Evolutionary conservation across 30 jellyfish, hydroid and myxozoan species (phyloP), one percentile per base, ranked within the genome.

Genomic region (Sanderia malayensis): DNA sequence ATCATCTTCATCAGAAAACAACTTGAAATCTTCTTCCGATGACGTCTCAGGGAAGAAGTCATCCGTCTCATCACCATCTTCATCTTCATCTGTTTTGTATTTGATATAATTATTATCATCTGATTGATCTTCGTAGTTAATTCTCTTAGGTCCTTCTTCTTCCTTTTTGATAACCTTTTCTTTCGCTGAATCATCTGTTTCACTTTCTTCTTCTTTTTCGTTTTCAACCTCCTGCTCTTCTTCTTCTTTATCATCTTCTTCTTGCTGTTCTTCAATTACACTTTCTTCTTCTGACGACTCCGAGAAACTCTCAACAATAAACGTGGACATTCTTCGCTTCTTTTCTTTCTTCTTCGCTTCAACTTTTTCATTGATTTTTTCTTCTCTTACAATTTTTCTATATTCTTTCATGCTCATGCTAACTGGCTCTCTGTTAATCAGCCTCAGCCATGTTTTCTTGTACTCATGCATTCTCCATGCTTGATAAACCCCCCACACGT

Each of bases 401-500:
- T 76, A 76, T 62, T 76, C 87, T 64, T 76, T 76, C 46, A 76
- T 3, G 1, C 68, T 53, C 8, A 76, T 34, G 44, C 53, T 68
- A 2, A 52, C 66, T 21, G 87, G 87, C 31, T 76, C 57, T 49
- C 55, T 76, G 27, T 75, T 74, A 26, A 62, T 76, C 62, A 76
- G 52, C 22, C 53, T 71, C 11, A 80, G 70, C 93, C 93, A 80
- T 26, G 28, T 34, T 73, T 41, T 58, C 57, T 80, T 80, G 58
- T 31, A 61, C 84, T 80, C 61, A 45, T 80, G 31, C 84, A 80
- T 80, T 55, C 85, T 30, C 73, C 60, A 70, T 24, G 93, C 93
- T n/a, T 80, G 84, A 70, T 80, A 80, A 1, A 80, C 18, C 27
- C 93, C 93, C 93, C 93, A 80, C 21, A 67, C 58, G 31, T 80